phyloP scores from a whole-genome alignment of 2,888 invertebrate species.

The Mactromeris polynyma region DNA sequence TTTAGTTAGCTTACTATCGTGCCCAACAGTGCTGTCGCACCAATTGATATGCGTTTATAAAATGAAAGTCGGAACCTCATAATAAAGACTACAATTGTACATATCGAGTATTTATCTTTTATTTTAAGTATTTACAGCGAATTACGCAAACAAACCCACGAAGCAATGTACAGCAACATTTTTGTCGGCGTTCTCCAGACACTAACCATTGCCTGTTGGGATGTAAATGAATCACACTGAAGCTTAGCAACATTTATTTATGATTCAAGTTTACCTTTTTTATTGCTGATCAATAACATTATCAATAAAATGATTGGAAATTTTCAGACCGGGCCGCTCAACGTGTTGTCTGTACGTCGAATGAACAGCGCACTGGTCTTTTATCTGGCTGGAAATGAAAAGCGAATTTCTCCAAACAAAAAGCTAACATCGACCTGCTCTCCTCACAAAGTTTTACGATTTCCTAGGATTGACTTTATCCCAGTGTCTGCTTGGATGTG shows the following conservation, averaged over 20 bases:
- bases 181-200: background rate
- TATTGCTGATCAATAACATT: constrained; percentile 28
- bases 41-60: too few species aligned
- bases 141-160: background rate
- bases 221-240: background rate
- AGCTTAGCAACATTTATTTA: constrained; percentile 7
- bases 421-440: constrained; percentile 30
- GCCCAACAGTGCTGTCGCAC: too few species aligned
- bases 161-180: background rate
- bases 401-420: constrained; percentile 23
- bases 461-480: background rate
- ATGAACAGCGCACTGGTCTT: constrained; percentile 25
- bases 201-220: background rate
- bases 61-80: too few species aligned
- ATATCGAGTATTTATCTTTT: too few species aligned
- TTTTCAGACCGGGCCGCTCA: background rate
- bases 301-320: constrained; percentile 34
- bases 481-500: background rate
- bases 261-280: constrained; percentile 27
- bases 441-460: constrained; percentile 3
- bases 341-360: background rate
- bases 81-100: too few species aligned
- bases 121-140: background rate
- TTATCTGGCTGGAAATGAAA: constrained; percentile 33
- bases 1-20: too few species aligned